Conservation (phyloP, 2,797 vertebrate genomes). For the Prunella strophiata region DNA sequence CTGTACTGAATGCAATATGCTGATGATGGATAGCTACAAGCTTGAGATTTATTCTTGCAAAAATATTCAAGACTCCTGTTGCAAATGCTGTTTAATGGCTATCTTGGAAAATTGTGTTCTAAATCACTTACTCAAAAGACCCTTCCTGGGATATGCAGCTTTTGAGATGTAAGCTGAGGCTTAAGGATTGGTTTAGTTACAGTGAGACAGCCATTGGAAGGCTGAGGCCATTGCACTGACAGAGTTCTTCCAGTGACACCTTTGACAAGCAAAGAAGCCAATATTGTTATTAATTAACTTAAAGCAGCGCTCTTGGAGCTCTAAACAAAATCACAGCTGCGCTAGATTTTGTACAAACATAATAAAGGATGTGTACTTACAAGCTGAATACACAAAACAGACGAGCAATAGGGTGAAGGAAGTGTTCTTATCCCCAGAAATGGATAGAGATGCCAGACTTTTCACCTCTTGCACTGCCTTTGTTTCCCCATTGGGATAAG, state of each 20-base stretch:
- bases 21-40: slow-evolving; percentile 55
- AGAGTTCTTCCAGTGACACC: not conserved
- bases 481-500: not conserved
- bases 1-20: not conserved
- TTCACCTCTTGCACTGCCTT: not conserved
- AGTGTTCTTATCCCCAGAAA: not conserved
- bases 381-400: not conserved
- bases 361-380: not conserved
- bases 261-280: not conserved
- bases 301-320: not conserved
- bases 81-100: slow-evolving; percentile 50
- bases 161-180: not conserved
- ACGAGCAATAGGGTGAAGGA: not conserved
- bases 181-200: not conserved
- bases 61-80: slow-evolving; percentile 57
- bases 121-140: slow-evolving; percentile 26
- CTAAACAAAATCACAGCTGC: not conserved
- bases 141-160: not conserved
- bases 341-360: not conserved
- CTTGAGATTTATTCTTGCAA: slow-evolving; percentile 48
- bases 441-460: not conserved
- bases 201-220: not conserved
- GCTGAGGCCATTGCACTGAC: not conserved
- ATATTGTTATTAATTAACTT: not conserved
- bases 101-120: slow-evolving; percentile 42